Base-by-base conservation (phyloP, 2,797 vertebrate species). In the Sebastes ruberrimus region DNA sequence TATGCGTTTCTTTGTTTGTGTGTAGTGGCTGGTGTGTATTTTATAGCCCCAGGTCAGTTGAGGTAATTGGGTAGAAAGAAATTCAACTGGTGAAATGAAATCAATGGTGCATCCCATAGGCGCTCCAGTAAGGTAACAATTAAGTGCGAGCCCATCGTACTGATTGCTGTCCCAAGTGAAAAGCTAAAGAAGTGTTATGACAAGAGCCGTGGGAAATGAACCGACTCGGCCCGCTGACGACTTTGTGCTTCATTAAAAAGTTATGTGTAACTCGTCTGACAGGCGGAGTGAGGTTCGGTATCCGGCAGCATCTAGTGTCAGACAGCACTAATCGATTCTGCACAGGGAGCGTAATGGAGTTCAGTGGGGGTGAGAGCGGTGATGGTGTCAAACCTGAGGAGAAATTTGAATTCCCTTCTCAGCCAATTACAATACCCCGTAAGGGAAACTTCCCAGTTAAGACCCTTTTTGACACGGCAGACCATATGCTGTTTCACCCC, bases 261-360 rank as follows among this genome's bases (percentile, higher is more conserved):
- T 88, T 86, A 13, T 1, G 18, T 86, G 80, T 52, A 93, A 86
- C 75, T 84, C 9, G 1, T 38, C 60, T 32, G 69, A 78, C 66
- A 23, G 78, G 32, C 18, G 2, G 64, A 76, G 76, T 25, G 78
- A 65, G 79, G 73, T 84, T 86, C 49, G 63, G 76, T 73, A 76
- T 83, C 80, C 13, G 10, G 62, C 53, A n/a, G 67, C 71, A 78
- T 85, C 56, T 71, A 32, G 67, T 87, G 88, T 89, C 87, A 86
- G 89, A 76, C 76, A 56, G 84, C 46, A 64, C 81, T 89, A 93
- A 95, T 95, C 82, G 77, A 94, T 94, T 94, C 88, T 74, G 78
- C 80, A 55, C 84, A 49, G 79, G 74, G 81, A 84, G 82, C 67
- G 10, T 90, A 90, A 92, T 92, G 75, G 86, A 91, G 93, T 93